Conservation (phyloP, 2,113 vertebrate genomes). For the Platysternon megacephalum region DNA sequence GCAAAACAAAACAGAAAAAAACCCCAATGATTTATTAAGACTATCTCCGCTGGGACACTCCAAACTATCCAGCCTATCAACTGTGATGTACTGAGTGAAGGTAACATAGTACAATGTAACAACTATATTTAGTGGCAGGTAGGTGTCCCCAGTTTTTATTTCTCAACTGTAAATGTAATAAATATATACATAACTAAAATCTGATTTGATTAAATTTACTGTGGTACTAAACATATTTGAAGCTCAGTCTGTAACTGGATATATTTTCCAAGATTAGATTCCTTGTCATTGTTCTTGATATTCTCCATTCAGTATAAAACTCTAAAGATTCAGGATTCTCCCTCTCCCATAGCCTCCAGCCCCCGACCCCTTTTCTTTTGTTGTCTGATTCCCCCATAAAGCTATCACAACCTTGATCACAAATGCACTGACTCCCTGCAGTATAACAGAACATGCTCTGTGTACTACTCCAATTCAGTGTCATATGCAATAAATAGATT, state of each 20-base stretch:
- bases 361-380: background rate
- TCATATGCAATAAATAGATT: fast-evolving
- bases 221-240: background rate
- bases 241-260: background rate
- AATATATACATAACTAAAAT: background rate
- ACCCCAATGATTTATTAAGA: background rate
- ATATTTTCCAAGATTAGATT: background rate
- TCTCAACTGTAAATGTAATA: background rate
- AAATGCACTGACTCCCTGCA: background rate
- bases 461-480: fast-evolving
- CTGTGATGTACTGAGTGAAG: background rate
- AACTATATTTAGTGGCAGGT: fast-evolving
- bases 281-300: background rate
- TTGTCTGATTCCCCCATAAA: background rate
- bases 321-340: background rate
- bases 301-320: background rate
- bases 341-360: background rate
- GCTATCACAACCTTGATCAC: background rate
- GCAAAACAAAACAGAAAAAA: background rate
- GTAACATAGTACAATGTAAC: background rate
- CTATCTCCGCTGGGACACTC: background rate
- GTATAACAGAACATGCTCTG: background rate
- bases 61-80: background rate
- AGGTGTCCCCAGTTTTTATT: background rate
- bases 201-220: background rate